Evolutionary conservation across 2,888 invertebrate genomes (phyloP), one percentile per base, ranked within the genome.

Genomic region (Drosophila diplacantha): DNA sequence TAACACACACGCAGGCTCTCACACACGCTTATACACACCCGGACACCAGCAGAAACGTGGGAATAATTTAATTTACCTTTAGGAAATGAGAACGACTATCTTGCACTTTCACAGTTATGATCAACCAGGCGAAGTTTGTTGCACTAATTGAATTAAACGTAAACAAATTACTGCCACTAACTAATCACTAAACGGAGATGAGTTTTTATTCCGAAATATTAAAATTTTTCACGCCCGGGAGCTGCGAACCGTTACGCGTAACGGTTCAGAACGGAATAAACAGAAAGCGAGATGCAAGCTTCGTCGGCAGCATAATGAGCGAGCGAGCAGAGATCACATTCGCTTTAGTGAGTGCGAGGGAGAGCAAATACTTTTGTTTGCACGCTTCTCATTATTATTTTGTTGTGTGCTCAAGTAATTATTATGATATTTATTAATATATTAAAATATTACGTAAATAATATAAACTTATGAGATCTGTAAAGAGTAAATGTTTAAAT

Each of bases 231-330:
- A n/a, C 16, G 22, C 22, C 24, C 46, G 24, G 34, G 24, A 49
- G 38, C 41, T 12, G 24, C 38, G 16, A 70, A 82, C 81, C 75
- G 69, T 53, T 58, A 52, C 54, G 57, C 41, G 49, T 67, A 77
- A 77, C 73, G 77, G 74, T 62, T 55, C 60, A 66, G 37, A 69
- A 68, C 60, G 58, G 38, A 56, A 56, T 53, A 53, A 69, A 69
- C 77, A 71, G 63, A 76, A 63, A 44, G 41, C 58, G 50, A 55
- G 54, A 49, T 59, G 31, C 9, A 47, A 59, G 43, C 53, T 49
- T 56, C 56, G 65, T 46, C 55, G 61, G 39, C 56, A 80, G 59
- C 69, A 75, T 71, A 76, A 75, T 76, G 57, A 66, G 50, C 47
- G 46, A 55, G 37, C 39, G 24, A 54, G 32, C 20, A 64, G 72